phyloP scores from a whole-genome alignment of 2,888 invertebrate genomes.

The Protophormia terraenovae region DNA sequence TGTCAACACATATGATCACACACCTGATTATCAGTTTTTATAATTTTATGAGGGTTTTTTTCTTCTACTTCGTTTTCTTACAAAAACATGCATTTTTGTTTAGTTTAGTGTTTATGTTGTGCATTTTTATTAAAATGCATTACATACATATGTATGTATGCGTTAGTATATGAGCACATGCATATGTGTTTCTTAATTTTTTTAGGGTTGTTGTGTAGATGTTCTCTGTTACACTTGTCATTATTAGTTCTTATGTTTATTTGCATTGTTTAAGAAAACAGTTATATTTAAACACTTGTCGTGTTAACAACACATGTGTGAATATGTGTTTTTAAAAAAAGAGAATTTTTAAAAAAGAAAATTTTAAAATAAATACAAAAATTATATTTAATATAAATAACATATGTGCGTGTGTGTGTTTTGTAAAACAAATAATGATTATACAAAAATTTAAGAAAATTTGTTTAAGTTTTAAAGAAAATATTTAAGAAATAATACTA shows the following conservation, averaged over 20 bases:
- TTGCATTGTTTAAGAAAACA: constrained; percentile 60
- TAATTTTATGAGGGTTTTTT: constrained; percentile 54
- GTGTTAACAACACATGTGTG: constrained; percentile 56
- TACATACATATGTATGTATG: too few species aligned
- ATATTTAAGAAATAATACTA: too few species aligned
- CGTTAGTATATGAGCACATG: neutral
- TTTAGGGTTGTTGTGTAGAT: neutral
- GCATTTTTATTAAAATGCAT: constrained; percentile 9
- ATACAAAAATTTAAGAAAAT: neutral
- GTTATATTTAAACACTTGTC: constrained; percentile 63
- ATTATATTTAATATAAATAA: neutral
- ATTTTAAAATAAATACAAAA: neutral
- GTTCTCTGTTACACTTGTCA: constrained; percentile 57
- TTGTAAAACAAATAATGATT: neutral
- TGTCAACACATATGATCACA: constrained; percentile 73
- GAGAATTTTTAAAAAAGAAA: neutral
- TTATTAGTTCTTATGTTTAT: constrained; percentile 57
- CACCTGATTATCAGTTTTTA: constrained; percentile 75
- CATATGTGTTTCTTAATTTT: neutral
- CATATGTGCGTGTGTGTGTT: neutral
- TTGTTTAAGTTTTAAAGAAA: neutral
- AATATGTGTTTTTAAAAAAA: neutral
- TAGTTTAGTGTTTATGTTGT: constrained; percentile 37
- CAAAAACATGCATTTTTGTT: constrained; percentile 14
- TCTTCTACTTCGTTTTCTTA: neutral